Conservation (phyloP, 2,888 invertebrate species). For the Brenthis hecate region DNA sequence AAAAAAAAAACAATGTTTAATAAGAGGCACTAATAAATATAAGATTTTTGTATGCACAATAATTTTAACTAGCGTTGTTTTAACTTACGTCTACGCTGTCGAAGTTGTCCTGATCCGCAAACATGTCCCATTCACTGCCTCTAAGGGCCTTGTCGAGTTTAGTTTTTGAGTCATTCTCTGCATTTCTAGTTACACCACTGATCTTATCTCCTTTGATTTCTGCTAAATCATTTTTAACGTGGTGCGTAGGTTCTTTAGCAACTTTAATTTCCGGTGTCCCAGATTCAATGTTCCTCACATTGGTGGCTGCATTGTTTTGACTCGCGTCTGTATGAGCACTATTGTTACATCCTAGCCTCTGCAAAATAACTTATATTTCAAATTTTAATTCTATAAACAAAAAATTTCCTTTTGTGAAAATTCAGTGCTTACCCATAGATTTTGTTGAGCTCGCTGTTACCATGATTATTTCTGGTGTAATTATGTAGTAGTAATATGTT, state of each 20-base stretch:
- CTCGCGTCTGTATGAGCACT: slow-evolving; percentile 14
- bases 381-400: neutral
- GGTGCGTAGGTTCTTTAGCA: slow-evolving; percentile 25
- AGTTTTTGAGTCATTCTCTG: slow-evolving; percentile 47
- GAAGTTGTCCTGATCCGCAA: slow-evolving; percentile 95
- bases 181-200: slow-evolving; percentile 14
- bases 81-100: slow-evolving; percentile 72
- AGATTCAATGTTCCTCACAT: slow-evolving; percentile 8
- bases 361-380: slow-evolving; percentile 22
- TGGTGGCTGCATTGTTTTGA: slow-evolving; percentile 23
- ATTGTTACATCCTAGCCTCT: slow-evolving; percentile 51
- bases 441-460: slow-evolving; percentile 6
- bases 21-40: neutral
- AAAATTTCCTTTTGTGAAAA: neutral
- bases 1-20: neutral
- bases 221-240: slow-evolving; percentile 23
- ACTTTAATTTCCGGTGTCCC: slow-evolving; percentile 34
- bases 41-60: too few relatives aligned
- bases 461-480: slow-evolving; percentile 6
- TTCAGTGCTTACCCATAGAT: slow-evolving; percentile 7
- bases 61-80: too few relatives aligned
- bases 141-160: slow-evolving; percentile 69
- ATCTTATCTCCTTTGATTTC: slow-evolving; percentile 25
- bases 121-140: slow-evolving; percentile 93
- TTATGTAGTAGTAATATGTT: slow-evolving; percentile 6